Evolutionary conservation across 1,140 invertebrate genomes (phyloP), one percentile per base, ranked within the genome.

Genomic region (Monochamus saltuarius): DNA sequence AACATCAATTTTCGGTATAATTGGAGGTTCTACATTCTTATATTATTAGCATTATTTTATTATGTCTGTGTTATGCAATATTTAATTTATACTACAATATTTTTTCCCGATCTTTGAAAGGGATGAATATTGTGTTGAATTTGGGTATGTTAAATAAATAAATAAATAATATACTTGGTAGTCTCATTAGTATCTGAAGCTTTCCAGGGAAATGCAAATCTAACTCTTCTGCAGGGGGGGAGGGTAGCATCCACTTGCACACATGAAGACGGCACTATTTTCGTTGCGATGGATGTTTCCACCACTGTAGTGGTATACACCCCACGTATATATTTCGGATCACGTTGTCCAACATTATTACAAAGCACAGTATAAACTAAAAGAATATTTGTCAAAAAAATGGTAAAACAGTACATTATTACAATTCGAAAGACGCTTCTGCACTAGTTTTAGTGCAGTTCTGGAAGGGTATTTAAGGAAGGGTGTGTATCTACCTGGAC

Each of bases 231-330:
- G 53, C 73, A 75, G 7, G 65, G 64, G 14, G 71, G 72, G 17
- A 75, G 47, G 35, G 69, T 72, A 4, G 72, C 36, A 37, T 68
- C 69, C 0, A 73, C 65, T 46, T 74, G 65, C 1, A 75, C 59
- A 57, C 73, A 75, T 22, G 71, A 73, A 1, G 72, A 71, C 10
- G 73, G 73, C 8, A 73, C 61, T 34, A 68, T 56, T 1, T 65
- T 64, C 10, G 66, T 74, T 4, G 70, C 65, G 7, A 65, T 50
- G 16, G 66, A 52, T 2, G 64, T 65, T 49, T 61, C 39, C 13
- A 62, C 55, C 14, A 69, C 65, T 1, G 72, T 73, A 52, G 56
- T 67, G 4, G 73, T 73, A 36, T 72, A 66, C 34, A 63, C 51
- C 22, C 61, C 61, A 1, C 53, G 19, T 45, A 56, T 56, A 34